Evolutionary conservation across 2,888 invertebrate species (phyloP).

Genomic region (Dicyrtoma fusca): DNA sequence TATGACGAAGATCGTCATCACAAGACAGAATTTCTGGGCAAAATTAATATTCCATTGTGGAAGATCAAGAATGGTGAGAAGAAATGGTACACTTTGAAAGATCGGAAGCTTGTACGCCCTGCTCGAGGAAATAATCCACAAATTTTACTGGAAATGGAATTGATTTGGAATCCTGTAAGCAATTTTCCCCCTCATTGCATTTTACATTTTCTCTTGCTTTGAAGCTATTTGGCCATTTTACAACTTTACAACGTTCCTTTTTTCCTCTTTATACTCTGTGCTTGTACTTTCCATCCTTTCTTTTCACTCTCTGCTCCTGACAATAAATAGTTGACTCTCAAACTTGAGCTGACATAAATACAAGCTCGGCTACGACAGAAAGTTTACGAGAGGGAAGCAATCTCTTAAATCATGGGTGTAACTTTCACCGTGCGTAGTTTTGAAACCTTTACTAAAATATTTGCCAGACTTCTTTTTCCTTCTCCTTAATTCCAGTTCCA

Average conservation of each 20-base stretch:
- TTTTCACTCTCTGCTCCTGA: too few relatives aligned
- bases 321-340: too few relatives aligned
- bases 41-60: conserved; percentile 83
- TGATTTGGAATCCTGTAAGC: conserved; percentile 87
- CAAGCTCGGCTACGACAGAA: too few relatives aligned
- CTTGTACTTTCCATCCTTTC: too few relatives aligned
- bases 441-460: too few relatives aligned
- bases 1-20: conserved; percentile 98
- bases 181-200: conserved; percentile 12
- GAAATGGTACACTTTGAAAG: conserved; percentile 94
- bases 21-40: conserved; percentile 96
- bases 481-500: too few relatives aligned
- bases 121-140: conserved; percentile 92
- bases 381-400: too few relatives aligned
- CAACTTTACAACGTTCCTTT: background rate
- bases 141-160: conserved; percentile 86
- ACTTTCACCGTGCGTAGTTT: too few relatives aligned
- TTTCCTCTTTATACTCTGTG: background rate
- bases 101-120: conserved; percentile 84
- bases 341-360: too few relatives aligned
- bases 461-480: too few relatives aligned
- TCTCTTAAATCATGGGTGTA: too few relatives aligned
- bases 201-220: conserved; percentile 4
- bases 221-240: too few relatives aligned
- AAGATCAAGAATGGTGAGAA: conserved; percentile 86